Base-by-base conservation (phyloP, 1,140 invertebrate species). In the Berghia stephanieae region DNA sequence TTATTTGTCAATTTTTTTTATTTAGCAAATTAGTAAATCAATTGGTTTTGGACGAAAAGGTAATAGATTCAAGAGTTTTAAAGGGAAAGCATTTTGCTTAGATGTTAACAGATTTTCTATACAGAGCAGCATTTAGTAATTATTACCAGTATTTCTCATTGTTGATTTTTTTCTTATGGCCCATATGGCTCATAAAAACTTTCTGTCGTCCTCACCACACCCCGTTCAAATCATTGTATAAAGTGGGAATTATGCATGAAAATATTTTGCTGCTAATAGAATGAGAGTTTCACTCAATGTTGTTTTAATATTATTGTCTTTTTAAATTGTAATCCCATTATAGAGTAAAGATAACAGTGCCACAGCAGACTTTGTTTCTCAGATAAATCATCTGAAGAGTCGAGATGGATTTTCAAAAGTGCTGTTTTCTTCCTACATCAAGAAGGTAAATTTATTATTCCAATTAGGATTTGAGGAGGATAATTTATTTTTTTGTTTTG, bases 311-410 rank as follows among this genome's bases (percentile, higher is more conserved):
- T 38, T 42, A 34, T 69, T 31, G 13, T 69, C 67, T 69, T 42
- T 69, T 42, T 40, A 40, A 13, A 13, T 63, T 63, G 10, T 16
- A 63, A 24, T 63, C 34, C 8, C 18, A 63, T 85, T 85, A 24
- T 78, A 90, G 90, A 82, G 83, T 24, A 84, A 92, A 44, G 96
- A 98, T 84, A 97, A 98, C 87, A 91, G 92, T 40, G 92, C 93
- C 57, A 93, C 92, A 67, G 89, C 92, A 40, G 89, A 92, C n/a
- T 96, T 93, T 88, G 93, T 92, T 70, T 89, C 92, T 21, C 93
- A 93, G 75, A 89, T 94, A 60, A 93, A 91, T 78, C 93, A 93
- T 77, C 86, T 96, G 60, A 93, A 93, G 80, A 93, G 93, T 81
- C 92, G 91, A 1, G 94, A 96, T 82, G 91, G 91, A 60, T 95